These are phyloP conservation scores for Corapipo altera DNA, from an alignment of 2,113 vertebrate genomes.

Conservation along the genomic window DNA sequence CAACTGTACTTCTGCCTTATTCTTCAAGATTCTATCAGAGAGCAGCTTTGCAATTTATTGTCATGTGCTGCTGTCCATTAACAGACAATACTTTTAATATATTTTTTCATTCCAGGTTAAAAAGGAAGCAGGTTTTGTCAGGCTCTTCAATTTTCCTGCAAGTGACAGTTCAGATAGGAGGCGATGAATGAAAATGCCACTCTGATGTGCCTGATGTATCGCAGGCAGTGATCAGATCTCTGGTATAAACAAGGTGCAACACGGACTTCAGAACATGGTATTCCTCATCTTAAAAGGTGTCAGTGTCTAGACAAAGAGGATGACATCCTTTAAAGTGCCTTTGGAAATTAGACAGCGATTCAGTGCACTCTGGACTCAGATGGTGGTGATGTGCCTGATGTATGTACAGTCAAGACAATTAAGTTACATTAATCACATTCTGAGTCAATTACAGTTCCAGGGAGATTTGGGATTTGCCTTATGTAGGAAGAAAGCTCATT, in stretches of 20 bases:
- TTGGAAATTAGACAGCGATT: constrained; percentile 61
- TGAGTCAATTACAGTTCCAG: constrained; percentile 65
- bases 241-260: constrained; percentile 49
- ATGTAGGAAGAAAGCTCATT: constrained; percentile 53
- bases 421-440: constrained; percentile 73
- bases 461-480: constrained; percentile 61
- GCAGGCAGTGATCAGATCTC: constrained; percentile 35
- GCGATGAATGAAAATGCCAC: constrained; percentile 45
- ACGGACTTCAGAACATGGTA: background rate
- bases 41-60: constrained; percentile 28
- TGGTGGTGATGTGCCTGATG: constrained; percentile 63
- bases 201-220: constrained; percentile 15
- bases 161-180: constrained; percentile 53
- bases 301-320: constrained; percentile 59
- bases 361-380: constrained; percentile 54
- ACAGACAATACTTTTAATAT: background rate
- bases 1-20: background rate
- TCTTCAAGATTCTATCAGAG: background rate
- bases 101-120: constrained; percentile 47
- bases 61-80: constrained; percentile 13
- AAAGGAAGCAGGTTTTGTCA: constrained; percentile 33
- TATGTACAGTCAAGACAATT: constrained; percentile 73
- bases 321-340: constrained; percentile 59
- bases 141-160: constrained; percentile 27
- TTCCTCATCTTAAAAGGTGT: constrained; percentile 60